Evolutionary conservation across 2,888 invertebrate species (phyloP).

Genomic region (Eristalinus sepulchralis): DNA sequence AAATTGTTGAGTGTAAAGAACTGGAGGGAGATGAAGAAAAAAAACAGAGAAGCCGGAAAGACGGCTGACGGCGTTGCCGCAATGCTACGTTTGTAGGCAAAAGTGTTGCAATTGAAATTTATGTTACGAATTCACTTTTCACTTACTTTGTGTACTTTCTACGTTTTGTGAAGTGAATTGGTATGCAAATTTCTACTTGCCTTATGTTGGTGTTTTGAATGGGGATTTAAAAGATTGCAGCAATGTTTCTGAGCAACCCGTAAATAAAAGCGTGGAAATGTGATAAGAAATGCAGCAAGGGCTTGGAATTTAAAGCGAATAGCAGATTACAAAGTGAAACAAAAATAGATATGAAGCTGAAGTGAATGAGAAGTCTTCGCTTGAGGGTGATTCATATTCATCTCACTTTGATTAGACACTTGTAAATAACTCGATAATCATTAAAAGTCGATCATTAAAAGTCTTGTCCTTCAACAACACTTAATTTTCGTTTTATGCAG

Average conservation of each 20-base stretch:
- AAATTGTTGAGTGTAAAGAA: not conserved
- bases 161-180: not conserved
- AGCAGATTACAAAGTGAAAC: not conserved
- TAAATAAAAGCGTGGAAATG: not conserved
- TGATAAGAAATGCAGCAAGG: not conserved
- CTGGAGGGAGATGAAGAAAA: not conserved
- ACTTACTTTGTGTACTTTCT: not conserved
- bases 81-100: too few species aligned
- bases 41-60: conserved; percentile 12
- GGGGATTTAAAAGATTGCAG: too few species aligned
- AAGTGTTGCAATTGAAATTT: too few species aligned
- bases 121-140: too few species aligned
- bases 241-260: too few species aligned
- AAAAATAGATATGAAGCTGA: too few species aligned
- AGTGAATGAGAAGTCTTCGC: too few species aligned
- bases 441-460: too few species aligned
- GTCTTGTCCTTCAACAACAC: too few species aligned
- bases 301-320: not conserved
- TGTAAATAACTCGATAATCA: too few species aligned
- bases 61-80: not conserved
- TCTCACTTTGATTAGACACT: too few species aligned
- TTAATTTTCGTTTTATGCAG: not conserved
- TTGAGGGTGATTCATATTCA: too few species aligned
- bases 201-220: not conserved
- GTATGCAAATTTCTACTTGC: conserved; percentile 1